Conservation (phyloP, 1,140 invertebrate genomes). For the Drosophila albomicans region DNA sequence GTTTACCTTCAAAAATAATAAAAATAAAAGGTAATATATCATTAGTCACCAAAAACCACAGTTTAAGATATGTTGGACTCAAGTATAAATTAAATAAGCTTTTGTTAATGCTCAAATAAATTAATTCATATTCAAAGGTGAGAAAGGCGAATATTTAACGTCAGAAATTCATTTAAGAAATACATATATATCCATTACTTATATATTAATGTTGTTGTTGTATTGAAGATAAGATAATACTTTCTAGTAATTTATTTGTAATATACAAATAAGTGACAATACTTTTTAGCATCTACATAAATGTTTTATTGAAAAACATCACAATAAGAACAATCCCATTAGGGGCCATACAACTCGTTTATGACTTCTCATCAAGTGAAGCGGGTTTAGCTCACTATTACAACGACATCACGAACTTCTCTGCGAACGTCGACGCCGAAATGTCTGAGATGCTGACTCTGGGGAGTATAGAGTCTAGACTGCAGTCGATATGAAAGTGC, state of each 20-base stretch:
- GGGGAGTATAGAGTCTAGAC: background rate
- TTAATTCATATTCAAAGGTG: too few relatives aligned
- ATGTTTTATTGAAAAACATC: conserved; percentile 19
- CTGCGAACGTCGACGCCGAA: conserved; percentile 31
- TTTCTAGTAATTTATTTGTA: background rate
- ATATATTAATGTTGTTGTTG: too few relatives aligned
- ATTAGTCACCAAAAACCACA: too few relatives aligned
- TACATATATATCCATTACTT: too few relatives aligned
- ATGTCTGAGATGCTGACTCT: conserved; percentile 39
- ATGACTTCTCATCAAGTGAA: conserved; percentile 5
- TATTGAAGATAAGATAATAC: background rate
- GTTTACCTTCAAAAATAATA: background rate
- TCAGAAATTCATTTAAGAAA: too few relatives aligned
- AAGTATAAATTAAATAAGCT: too few relatives aligned
- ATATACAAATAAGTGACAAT: background rate
- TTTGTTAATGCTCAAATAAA: too few relatives aligned
- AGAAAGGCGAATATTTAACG: too few relatives aligned
- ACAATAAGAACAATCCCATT: conserved; percentile 35
- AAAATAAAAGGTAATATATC: too few relatives aligned
- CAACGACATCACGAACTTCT: conserved; percentile 19
- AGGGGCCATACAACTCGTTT: conserved; percentile 28
- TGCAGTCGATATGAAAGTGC: conserved; percentile 50
- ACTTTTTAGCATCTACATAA: background rate
- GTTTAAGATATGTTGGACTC: too few relatives aligned
- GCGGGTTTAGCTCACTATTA: conserved; percentile 26